phyloP scores from a whole-genome alignment of 1,140 invertebrate genomes.

The Augochlora pura region DNA sequence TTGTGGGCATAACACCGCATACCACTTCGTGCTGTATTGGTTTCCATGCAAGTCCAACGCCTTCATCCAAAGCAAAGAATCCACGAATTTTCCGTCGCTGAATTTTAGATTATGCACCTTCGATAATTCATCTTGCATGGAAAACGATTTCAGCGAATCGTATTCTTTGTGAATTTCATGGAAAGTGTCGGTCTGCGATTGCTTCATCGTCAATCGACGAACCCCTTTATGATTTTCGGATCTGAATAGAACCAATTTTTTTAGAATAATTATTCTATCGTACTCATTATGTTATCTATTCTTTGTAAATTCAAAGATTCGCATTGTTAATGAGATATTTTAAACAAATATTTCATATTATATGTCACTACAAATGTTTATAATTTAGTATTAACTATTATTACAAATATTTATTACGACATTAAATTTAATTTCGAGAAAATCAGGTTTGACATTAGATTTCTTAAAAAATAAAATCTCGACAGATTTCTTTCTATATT shows the following conservation, averaged over 20 bases:
- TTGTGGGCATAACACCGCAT: constrained; percentile 41
- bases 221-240: too few species aligned
- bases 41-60: constrained; percentile 42
- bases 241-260: neutral
- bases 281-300: neutral
- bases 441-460: too few species aligned
- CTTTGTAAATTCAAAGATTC: too few species aligned
- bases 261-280: neutral
- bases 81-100: constrained; percentile 38
- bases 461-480: too few species aligned
- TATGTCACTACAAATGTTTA: too few species aligned
- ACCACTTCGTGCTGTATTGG: constrained; percentile 50
- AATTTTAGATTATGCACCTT: constrained; percentile 45
- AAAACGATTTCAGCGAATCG: neutral
- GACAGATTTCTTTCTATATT: too few species aligned
- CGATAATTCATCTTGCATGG: neutral
- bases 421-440: too few species aligned
- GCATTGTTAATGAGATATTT: too few species aligned
- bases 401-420: too few species aligned
- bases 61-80: constrained; percentile 35
- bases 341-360: too few species aligned
- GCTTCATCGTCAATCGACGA: neutral
- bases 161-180: constrained; percentile 14
- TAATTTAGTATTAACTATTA: too few species aligned
- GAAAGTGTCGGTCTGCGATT: constrained; percentile 7